Conservation (phyloP, 2,888 invertebrate species). For the Epistrophe grossulariae region DNA sequence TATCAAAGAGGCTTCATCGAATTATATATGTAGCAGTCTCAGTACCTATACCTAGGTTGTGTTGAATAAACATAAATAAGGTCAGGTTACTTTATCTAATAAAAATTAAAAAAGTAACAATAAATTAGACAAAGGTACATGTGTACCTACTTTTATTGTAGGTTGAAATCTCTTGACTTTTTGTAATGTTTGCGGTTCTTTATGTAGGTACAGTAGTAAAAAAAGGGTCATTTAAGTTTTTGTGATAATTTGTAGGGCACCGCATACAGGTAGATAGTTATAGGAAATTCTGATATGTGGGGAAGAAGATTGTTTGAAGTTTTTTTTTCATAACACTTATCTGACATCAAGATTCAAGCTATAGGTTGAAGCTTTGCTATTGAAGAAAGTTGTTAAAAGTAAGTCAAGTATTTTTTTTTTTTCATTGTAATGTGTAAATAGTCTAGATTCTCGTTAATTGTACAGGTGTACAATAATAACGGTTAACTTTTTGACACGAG, state of each 20-base stretch:
- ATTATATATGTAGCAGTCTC: conserved; percentile 1
- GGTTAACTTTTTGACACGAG: too few species aligned
- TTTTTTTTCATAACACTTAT: not conserved
- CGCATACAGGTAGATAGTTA: not conserved
- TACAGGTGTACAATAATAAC: too few species aligned
- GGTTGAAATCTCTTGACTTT: not conserved
- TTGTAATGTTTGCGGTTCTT: not conserved
- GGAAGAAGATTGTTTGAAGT: not conserved
- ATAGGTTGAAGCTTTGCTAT: not conserved
- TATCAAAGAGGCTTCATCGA: conserved; percentile 13
- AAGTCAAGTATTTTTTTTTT: not conserved
- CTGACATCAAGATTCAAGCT: not conserved
- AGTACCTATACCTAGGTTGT: not conserved
- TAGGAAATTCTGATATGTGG: not conserved
- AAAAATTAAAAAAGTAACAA: conserved; percentile 2
- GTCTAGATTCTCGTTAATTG: not conserved
- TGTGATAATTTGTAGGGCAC: not conserved
- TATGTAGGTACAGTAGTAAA: not conserved
- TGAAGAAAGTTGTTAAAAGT: not conserved
- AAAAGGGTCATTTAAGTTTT: not conserved
- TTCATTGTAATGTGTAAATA: not conserved
- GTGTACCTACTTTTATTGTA: not conserved
- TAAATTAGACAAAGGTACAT: not conserved
- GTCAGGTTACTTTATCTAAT: not conserved
- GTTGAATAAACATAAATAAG: conserved; percentile 19